Evolutionary conservation across 2,888 invertebrate species (phyloP).

Genomic region (Phorcus lineatus): DNA sequence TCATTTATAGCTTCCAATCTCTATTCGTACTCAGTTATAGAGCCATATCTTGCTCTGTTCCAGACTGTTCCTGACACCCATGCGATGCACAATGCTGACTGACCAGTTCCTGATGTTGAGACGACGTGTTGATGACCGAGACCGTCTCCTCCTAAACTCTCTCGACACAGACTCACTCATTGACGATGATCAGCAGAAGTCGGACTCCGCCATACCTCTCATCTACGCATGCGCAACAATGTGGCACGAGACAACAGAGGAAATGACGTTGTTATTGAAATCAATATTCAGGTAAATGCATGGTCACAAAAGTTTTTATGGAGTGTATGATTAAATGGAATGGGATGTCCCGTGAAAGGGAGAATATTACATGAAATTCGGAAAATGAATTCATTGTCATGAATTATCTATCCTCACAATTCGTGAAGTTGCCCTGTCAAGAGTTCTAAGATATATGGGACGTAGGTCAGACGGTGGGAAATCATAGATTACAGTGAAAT

Average conservation of each 20-base stretch:
- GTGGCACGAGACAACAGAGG: constrained; percentile 74
- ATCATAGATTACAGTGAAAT: no score
- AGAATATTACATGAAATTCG: not conserved
- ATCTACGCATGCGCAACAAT: constrained; percentile 75
- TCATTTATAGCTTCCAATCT: no score
- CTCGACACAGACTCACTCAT: constrained; percentile 39
- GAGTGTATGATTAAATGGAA: not conserved
- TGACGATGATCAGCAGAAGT: constrained; percentile 40
- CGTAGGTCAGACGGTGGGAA: no score
- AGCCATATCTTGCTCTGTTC: not conserved
- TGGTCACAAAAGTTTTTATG: not conserved
- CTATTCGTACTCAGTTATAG: no score
- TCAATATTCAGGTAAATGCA: constrained; percentile 69
- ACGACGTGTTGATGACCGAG: constrained; percentile 89
- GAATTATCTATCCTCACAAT: no score
- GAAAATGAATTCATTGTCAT: no score
- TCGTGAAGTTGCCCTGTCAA: no score
- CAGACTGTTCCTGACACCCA: constrained; percentile 90
- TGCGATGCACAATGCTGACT: constrained; percentile 93
- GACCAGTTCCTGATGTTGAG: constrained; percentile 97
- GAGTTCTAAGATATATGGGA: no score
- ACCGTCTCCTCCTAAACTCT: constrained; percentile 41
- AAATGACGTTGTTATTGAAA: constrained; percentile 73
- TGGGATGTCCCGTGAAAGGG: not conserved
- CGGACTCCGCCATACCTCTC: constrained; percentile 60